These are phyloP conservation scores for Cichladusa arquata DNA, from an alignment of 2,113 vertebrate genomes.

Conservation along the genomic window DNA sequence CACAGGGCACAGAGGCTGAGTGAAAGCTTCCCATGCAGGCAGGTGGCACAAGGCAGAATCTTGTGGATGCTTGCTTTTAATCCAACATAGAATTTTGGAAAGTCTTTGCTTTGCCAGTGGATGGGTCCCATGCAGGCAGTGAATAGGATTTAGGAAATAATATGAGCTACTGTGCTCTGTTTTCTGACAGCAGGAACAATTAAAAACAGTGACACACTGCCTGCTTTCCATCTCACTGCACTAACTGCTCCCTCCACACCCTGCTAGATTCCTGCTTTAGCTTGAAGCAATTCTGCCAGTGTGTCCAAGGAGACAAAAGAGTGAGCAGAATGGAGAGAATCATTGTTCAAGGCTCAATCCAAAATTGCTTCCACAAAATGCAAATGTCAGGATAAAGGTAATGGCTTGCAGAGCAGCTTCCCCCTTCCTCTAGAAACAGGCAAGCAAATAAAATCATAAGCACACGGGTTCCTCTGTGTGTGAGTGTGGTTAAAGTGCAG, in stretches of 20 bases:
- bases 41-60: background rate
- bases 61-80: background rate
- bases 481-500: background rate
- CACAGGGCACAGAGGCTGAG: background rate
- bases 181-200: slow-evolving; percentile 32
- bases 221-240: background rate
- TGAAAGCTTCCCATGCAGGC: background rate
- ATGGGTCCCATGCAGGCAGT: background rate
- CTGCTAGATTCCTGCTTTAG: background rate
- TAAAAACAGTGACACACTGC: background rate
- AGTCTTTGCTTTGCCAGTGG: background rate
- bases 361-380: background rate
- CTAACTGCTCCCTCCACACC: background rate
- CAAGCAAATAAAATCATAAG: background rate
- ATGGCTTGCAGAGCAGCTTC: background rate
- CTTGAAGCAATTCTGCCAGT: background rate
- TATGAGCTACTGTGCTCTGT: background rate
- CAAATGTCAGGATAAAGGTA: background rate
- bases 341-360: background rate
- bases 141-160: background rate
- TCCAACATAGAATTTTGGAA: background rate
- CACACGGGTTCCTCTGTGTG: background rate
- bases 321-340: background rate
- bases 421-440: background rate
- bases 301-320: slow-evolving; percentile 33